Percentiles rank a stretch among this genome's conserved stretches.
phyloP scores from a whole-genome alignment of 1,140 invertebrate genomes.

The Macrocentrus cingulum region DNA sequence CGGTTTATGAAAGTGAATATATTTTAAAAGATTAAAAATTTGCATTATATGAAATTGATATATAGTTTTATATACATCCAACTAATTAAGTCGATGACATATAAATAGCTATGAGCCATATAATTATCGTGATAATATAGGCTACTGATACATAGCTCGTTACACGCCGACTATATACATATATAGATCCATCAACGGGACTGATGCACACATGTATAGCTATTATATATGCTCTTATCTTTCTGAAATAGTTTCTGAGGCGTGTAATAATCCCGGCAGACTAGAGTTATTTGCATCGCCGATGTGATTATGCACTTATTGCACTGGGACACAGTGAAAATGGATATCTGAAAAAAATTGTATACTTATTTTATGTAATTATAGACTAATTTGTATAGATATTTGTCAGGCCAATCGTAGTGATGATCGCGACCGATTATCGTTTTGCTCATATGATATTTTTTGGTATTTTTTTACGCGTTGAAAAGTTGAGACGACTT shows the following conservation, averaged over 20 bases:
- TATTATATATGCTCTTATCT: background rate
- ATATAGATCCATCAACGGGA: background rate
- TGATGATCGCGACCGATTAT: too few relatives aligned
- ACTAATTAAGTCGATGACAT: slow-evolving; percentile 18
- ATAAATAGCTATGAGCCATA: background rate
- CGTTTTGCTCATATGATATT: too few relatives aligned
- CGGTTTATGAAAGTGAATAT: too few relatives aligned
- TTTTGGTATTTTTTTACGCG: too few relatives aligned
- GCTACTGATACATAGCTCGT: background rate
- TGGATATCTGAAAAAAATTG: too few relatives aligned
- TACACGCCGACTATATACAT: background rate
- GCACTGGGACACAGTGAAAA: background rate
- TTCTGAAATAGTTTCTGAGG: background rate
- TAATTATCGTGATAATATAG: background rate
- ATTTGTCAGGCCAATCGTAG: too few relatives aligned
- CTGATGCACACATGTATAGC: background rate
- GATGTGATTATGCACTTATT: background rate
- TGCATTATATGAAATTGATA: too few relatives aligned
- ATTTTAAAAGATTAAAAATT: too few relatives aligned
- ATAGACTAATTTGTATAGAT: too few relatives aligned
- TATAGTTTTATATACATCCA: too few relatives aligned
- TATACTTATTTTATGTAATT: too few relatives aligned
- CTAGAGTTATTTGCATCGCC: background rate
- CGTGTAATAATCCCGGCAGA: background rate
- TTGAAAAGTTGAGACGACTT: too few relatives aligned